Base-by-base conservation (phyloP, 2,113 vertebrate genomes). In the Sorex araneus region DNA sequence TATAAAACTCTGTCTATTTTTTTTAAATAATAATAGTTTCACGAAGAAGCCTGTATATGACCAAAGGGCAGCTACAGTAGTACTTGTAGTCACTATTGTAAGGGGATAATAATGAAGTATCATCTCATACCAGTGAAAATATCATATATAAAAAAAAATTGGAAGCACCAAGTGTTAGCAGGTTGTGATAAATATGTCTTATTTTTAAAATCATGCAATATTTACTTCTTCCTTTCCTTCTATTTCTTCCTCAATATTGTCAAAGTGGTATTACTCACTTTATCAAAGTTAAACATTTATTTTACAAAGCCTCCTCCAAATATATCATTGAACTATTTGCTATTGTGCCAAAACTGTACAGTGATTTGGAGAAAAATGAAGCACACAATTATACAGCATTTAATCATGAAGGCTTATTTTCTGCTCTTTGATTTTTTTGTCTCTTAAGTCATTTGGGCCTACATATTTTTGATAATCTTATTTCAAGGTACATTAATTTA, bases 401-500 rank as follows among this genome's bases (percentile, higher is more conserved):
- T 84, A 47, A 63, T 84, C 28, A 88, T 54, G 27, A 93, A 89
- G 23, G 13, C 15, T 87, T 75, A 86, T 79, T 75, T 92, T 64
- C 8, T 82, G 16, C n/a, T 2, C 2, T 40, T 30, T 86, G 18
- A 84, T 2, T 21, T 92, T 74, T 40, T 76, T 34, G 28, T 7
- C 50, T 21, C 82, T 45, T 19, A 92, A 66, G 43, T 86, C 47
- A 83, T 43, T 77, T 78, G 30, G 3, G 28, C 12, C 5, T 54
- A 79, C 4, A 43, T 84, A 71, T 75, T 80, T 57, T 84, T 85
- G 15, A 79, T 75, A 83, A 89, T 10, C 79, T 89, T 84, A 92
- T 73, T 92, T 93, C 43, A 91, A 89, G 63, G 2, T 54, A 84
- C 30, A 91, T 86, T 93, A 78, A 84, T 23, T 75, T 79, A 84